Evolutionary conservation across 37 sponge, comb jelly and placozoan species (phyloP).

Genomic region (Amphimedon queenslandica): DNA sequence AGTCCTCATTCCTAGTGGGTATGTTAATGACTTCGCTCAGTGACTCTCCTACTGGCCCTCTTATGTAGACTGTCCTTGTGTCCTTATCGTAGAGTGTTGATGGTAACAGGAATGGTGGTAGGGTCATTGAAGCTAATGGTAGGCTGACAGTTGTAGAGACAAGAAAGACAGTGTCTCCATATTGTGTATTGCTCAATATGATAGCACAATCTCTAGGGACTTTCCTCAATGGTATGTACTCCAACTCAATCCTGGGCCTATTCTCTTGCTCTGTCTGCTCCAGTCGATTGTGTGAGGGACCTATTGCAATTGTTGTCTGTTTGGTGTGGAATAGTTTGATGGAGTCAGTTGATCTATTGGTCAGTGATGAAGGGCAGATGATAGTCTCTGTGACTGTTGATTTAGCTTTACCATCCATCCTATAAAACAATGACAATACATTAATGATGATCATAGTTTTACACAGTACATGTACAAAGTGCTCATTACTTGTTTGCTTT

Average conservation of each 20-base stretch:
- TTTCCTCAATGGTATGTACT: slow-evolving; percentile 41
- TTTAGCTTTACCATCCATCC: too few relatives aligned
- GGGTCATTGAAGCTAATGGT: slow-evolving; percentile 30
- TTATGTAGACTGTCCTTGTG: slow-evolving; percentile 41
- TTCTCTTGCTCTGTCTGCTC: too few relatives aligned
- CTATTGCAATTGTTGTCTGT: not conserved
- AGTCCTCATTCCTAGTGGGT: slow-evolving; percentile 11
- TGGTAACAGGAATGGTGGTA: slow-evolving; percentile 7
- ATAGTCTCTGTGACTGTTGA: too few relatives aligned
- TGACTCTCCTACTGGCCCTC: slow-evolving; percentile 11
- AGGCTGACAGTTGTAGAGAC: slow-evolving; percentile 16
- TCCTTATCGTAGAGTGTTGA: slow-evolving; percentile 23
- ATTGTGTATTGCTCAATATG: slow-evolving; percentile 10
- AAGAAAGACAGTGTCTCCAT: slow-evolving; percentile 36
- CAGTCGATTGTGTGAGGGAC: too few relatives aligned
- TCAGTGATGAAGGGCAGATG: too few relatives aligned
- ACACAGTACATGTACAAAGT: too few relatives aligned
- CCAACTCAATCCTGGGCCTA: not conserved
- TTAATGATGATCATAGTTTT: too few relatives aligned
- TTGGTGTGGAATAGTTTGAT: not conserved
- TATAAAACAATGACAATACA: too few relatives aligned
- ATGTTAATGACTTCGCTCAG: slow-evolving; percentile 42
- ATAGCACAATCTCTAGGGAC: slow-evolving; percentile 33
- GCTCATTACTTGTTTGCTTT: too few relatives aligned
- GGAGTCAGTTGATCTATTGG: not conserved